phyloP scores from a whole-genome alignment of 1,140 invertebrate genomes.

The Drosophila ficusphila region DNA sequence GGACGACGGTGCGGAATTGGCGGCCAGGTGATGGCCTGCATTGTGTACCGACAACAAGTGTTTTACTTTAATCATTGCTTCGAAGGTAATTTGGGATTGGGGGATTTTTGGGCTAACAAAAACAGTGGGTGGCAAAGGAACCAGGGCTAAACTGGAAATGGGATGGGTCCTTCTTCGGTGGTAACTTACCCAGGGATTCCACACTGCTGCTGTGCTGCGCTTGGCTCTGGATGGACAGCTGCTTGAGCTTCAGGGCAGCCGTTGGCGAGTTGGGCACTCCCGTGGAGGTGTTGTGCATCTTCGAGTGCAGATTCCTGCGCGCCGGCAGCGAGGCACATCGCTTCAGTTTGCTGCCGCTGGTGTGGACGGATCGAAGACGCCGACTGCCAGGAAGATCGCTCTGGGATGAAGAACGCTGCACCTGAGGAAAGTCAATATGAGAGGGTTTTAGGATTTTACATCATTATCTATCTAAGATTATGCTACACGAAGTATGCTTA shows the following conservation, averaged over 20 bases:
- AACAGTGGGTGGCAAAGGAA: slow-evolving; percentile 15
- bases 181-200: slow-evolving; percentile 77
- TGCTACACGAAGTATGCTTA: too few relatives aligned
- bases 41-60: slow-evolving; percentile 60
- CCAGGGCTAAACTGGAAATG: background rate
- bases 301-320: slow-evolving; percentile 62
- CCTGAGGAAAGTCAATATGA: slow-evolving; percentile 30
- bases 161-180: background rate
- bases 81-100: slow-evolving; percentile 41
- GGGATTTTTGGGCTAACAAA: slow-evolving; percentile 40
- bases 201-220: slow-evolving; percentile 69
- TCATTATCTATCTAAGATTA: too few relatives aligned
- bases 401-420: slow-evolving; percentile 85
- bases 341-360: slow-evolving; percentile 84
- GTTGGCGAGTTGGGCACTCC: slow-evolving; percentile 34
- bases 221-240: slow-evolving; percentile 51
- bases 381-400: slow-evolving; percentile 84
- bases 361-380: slow-evolving; percentile 77
- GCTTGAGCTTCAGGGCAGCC: slow-evolving; percentile 32
- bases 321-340: slow-evolving; percentile 85
- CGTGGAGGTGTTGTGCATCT: slow-evolving; percentile 37
- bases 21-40: slow-evolving; percentile 54
- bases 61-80: slow-evolving; percentile 32
- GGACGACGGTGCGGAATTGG: slow-evolving; percentile 38
- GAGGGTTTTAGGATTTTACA: background rate